Evolutionary conservation across 2,888 invertebrate species (phyloP), one percentile per base, ranked within the genome.

Genomic region (Trichogramma dendrolimi): DNA sequence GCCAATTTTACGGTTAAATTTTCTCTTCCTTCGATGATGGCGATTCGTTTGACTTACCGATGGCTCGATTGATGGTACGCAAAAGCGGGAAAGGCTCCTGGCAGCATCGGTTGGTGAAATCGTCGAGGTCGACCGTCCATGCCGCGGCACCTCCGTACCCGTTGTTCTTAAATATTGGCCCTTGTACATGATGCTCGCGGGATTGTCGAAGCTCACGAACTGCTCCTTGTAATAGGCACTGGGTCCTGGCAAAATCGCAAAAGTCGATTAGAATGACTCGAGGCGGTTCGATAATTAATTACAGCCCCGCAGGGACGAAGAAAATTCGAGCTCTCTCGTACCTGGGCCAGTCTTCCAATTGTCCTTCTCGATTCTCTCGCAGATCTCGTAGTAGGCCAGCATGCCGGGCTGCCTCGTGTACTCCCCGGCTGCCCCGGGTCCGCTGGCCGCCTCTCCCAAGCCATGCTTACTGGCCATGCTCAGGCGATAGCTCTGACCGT

Each of bases 121-220:
- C 94, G 70, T 94, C 94, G 69, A 94, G 77, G 75, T 94, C 94
- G 4, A 92, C 84, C 0, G 94, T 93, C 93, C 93, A 94, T 0
- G 92, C 90, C 51, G 90, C 88, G 6, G 90, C 87, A 4, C 94
- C 94, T 0, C 90, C 93, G 63, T 90, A 86, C 0, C 89, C 88
- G 73, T 86, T 84, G 5, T 84, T 81, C 63, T 85, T 80, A 92
- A 88, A 82, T 90, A 94, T 68, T 87, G 81, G 10, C 89, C 90
- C 80, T 92, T 92, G 68, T 86, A 85, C 63, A 83, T 85, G 11
- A 94, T 84, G 10, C 92, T 92, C 62, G 86, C 85, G 0, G 85
- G 81, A 78, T 94, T 91, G 73, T 96, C 96, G 73, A 87, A 96
- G 49, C 94, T 91, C 46, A 94, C 92, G 93, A 95, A 95, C 73